These are phyloP conservation scores for Synchiropus splendidus DNA, from an alignment of 2,113 vertebrate genomes.

Conservation along the genomic window DNA sequence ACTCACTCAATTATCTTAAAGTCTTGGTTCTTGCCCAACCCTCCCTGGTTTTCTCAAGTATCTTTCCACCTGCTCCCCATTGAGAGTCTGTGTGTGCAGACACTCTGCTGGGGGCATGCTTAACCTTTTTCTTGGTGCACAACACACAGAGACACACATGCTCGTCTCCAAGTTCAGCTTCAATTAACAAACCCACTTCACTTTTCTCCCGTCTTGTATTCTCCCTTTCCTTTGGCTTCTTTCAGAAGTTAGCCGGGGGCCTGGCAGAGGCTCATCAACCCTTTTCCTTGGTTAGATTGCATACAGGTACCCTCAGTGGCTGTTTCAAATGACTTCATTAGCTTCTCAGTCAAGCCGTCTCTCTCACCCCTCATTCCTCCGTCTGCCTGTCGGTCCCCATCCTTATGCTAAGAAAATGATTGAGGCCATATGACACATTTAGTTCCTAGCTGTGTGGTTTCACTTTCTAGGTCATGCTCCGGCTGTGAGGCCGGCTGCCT, in stretches of 20 bases:
- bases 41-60: slow-evolving; percentile 16
- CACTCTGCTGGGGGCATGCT: slow-evolving; percentile 51
- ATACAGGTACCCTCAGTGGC: slow-evolving; percentile 67
- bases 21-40: slow-evolving; percentile 17
- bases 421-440: slow-evolving; percentile 66
- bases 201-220: slow-evolving; percentile 10
- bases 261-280: slow-evolving; percentile 59
- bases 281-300: slow-evolving; percentile 63
- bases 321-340: slow-evolving; percentile 76
- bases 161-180: slow-evolving; percentile 48
- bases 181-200: slow-evolving; percentile 49
- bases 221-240: slow-evolving; percentile 37
- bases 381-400: slow-evolving; percentile 10
- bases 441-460: slow-evolving; percentile 58
- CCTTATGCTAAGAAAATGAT: slow-evolving; percentile 51
- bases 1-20: slow-evolving; percentile 44
- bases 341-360: slow-evolving; percentile 48
- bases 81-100: slow-evolving; percentile 42
- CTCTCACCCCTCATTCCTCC: slow-evolving; percentile 5
- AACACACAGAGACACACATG: slow-evolving; percentile 35
- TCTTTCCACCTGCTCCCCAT: slow-evolving; percentile 48
- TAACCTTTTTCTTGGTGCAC: slow-evolving; percentile 50
- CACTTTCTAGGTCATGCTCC: slow-evolving; percentile 72
- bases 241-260: slow-evolving; percentile 66
- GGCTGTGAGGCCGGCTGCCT: slow-evolving; percentile 53